phyloP scores from a whole-genome alignment of 2,888 invertebrate species.

The Penaeus monodon region DNA sequence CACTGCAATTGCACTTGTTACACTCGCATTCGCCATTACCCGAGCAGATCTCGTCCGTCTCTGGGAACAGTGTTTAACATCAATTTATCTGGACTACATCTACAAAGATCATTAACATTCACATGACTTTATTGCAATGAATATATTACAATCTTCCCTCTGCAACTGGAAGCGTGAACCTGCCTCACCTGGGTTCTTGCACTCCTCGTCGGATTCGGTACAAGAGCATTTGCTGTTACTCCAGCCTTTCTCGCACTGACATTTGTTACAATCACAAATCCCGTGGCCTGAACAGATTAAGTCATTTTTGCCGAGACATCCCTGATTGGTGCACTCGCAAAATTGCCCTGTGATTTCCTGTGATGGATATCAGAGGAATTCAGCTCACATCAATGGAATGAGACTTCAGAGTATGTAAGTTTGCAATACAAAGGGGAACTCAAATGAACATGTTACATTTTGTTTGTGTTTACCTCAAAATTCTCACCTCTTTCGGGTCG shows the following conservation, averaged over 20 bases:
- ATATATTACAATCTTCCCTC: too few species aligned
- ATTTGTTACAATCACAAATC: constrained; percentile 77
- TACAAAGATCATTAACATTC: too few species aligned
- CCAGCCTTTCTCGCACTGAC: constrained; percentile 76
- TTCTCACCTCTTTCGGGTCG: constrained; percentile 69
- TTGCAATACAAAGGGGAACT: background rate
- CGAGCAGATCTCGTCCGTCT: constrained; percentile 83
- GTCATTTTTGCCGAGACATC: constrained; percentile 75
- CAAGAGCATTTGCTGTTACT: constrained; percentile 77
- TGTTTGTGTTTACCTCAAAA: too few species aligned
- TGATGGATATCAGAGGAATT: background rate
- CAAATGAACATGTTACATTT: background rate
- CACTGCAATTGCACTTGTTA: constrained; percentile 86
- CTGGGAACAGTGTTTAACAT: constrained; percentile 68
- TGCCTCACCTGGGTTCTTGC: constrained; percentile 68
- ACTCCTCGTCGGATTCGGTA: constrained; percentile 72
- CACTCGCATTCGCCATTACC: constrained; percentile 92
- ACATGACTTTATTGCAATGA: too few species aligned
- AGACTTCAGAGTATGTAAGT: too few species aligned
- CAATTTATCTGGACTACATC: background rate
- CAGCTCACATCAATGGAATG: too few species aligned
- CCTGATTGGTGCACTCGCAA: constrained; percentile 83
- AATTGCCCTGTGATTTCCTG: constrained; percentile 75
- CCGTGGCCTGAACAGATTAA: constrained; percentile 75
- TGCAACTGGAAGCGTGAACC: too few species aligned